These are phyloP conservation scores for Pycnonotus jocosus DNA, from an alignment of 2,113 vertebrate genomes.

Conservation along the genomic window DNA sequence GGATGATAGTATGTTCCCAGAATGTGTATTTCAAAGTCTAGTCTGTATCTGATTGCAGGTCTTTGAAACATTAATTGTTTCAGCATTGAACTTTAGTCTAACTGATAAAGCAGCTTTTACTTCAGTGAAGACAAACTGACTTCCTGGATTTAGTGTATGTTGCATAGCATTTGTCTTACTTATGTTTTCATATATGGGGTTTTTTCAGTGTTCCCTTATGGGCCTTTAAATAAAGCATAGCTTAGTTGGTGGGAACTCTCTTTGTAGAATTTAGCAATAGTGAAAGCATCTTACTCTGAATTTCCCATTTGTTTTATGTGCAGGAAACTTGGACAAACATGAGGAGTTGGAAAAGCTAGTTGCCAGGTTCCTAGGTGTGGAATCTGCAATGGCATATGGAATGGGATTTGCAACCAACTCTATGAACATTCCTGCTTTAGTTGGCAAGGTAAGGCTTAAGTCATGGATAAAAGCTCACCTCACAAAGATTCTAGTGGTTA, in stretches of 20 bases:
- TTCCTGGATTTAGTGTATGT: not conserved
- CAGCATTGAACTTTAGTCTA: not conserved
- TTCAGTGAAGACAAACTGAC: not conserved
- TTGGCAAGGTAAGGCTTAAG: slow-evolving; percentile 83
- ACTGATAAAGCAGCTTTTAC: not conserved
- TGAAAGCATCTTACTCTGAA: not conserved
- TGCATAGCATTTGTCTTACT: not conserved
- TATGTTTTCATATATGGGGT: rapidly evolving
- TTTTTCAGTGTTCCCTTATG: not conserved
- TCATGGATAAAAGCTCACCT: not conserved
- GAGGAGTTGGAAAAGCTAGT: slow-evolving; percentile 89
- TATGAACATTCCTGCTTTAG: slow-evolving; percentile 96
- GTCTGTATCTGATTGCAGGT: not conserved
- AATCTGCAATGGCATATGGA: slow-evolving; percentile 91
- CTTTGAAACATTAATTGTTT: not conserved
- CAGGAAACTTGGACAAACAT: slow-evolving; percentile 92
- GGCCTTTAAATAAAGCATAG: not conserved
- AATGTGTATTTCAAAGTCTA: not conserved
- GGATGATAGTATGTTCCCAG: not conserved
- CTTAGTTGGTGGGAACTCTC: not conserved
- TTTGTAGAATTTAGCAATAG: not conserved
- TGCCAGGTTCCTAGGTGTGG: slow-evolving; percentile 90
- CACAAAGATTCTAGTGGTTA: not conserved
- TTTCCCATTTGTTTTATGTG: slow-evolving; percentile 33
- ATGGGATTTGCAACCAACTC: slow-evolving; percentile 99